Evolutionary conservation across 2,113 vertebrate species (phyloP).

Genomic region (Gobius niger): DNA sequence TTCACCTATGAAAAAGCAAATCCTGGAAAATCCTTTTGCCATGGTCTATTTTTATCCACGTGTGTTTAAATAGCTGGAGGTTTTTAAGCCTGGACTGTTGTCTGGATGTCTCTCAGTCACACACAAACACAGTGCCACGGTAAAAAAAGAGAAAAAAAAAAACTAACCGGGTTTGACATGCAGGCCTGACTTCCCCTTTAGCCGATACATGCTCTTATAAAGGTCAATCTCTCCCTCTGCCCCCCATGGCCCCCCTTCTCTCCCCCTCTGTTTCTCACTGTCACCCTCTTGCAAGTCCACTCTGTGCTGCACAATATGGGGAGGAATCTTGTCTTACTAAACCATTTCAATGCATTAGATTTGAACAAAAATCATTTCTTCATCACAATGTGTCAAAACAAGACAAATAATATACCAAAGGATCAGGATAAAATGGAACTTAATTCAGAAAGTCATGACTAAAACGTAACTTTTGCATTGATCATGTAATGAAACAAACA

Average conservation of each 20-base stretch:
- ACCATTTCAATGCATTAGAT: no score
- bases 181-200: slow-evolving; percentile 53
- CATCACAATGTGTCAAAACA: no score
- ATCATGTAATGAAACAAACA: no score
- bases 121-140: slow-evolving; percentile 25
- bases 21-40: neutral
- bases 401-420: no score
- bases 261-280: neutral
- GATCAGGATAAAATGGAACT: no score
- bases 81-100: slow-evolving; percentile 16
- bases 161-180: slow-evolving; percentile 63
- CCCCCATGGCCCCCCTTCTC: neutral
- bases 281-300: neutral
- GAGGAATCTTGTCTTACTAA: no score
- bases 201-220: slow-evolving; percentile 60
- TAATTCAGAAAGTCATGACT: no score
- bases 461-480: no score
- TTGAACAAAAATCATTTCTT: no score
- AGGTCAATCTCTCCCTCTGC: slow-evolving; percentile 63
- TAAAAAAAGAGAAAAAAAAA: slow-evolving; percentile 5
- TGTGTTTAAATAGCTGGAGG: slow-evolving; percentile 2
- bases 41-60: neutral
- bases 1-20: no score
- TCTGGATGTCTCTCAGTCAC: slow-evolving; percentile 23
- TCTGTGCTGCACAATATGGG: no score